phyloP scores from a whole-genome alignment of 2,113 vertebrate genomes.

The Ammodytes marinus region DNA sequence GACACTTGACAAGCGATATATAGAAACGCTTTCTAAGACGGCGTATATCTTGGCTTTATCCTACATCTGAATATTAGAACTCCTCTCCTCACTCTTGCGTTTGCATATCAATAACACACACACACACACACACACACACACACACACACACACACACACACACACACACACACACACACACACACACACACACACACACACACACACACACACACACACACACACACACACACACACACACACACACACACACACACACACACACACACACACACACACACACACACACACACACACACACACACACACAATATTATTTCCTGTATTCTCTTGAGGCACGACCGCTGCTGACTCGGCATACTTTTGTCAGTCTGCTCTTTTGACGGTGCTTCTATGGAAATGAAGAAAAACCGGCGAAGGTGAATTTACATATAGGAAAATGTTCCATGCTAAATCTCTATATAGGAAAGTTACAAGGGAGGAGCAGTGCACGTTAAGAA shows the following conservation, averaged over 20 bases:
- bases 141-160: too few relatives aligned
- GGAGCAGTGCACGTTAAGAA: not conserved
- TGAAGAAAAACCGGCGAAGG: constrained; percentile 35
- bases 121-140: too few relatives aligned
- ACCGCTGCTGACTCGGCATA: constrained; percentile 58
- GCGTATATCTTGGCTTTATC: constrained; percentile 4
- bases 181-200: not conserved
- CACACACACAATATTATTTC: constrained; percentile 8
- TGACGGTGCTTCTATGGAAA: constrained; percentile 63
- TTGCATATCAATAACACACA: constrained; percentile 19
- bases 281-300: not conserved
- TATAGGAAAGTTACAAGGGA: constrained; percentile 56
- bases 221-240: not conserved
- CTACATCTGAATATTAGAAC: constrained; percentile 32
- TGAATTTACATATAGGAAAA: constrained; percentile 67
- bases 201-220: not conserved
- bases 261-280: too few relatives aligned
- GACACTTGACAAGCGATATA: constrained; percentile 11
- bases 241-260: constrained; percentile 2
- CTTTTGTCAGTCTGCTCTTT: constrained; percentile 64
- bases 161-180: not conserved
- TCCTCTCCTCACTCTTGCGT: not conserved
- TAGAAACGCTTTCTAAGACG: not conserved
- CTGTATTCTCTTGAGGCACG: constrained; percentile 27
- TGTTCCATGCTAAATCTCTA: constrained; percentile 22